phyloP scores from a whole-genome alignment of 1,140 invertebrate genomes.

The Drosophila murphyi region DNA sequence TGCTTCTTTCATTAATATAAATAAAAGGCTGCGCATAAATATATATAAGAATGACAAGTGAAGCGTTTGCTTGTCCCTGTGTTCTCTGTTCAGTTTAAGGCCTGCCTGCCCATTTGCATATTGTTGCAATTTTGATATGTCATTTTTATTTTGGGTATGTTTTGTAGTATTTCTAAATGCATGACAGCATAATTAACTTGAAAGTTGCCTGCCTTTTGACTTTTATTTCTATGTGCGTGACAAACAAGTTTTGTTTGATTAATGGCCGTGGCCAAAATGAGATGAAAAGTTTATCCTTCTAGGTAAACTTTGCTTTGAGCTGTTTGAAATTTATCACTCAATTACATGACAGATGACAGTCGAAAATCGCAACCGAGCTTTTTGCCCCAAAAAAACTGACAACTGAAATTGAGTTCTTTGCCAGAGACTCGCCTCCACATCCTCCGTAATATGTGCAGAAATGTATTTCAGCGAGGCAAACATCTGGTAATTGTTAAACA shows the following conservation, averaged over 20 bases:
- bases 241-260: conserved; percentile 42
- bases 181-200: conserved; percentile 76
- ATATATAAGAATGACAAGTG: conserved; percentile 38
- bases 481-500: conserved; percentile 81
- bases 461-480: conserved; percentile 52
- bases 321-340: conserved; percentile 70
- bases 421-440: conserved; percentile 17
- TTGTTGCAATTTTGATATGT: conserved; percentile 40
- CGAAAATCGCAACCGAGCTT: not conserved
- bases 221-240: conserved; percentile 24
- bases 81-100: not conserved
- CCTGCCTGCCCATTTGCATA: conserved; percentile 28
- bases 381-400: conserved; percentile 40
- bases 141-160: conserved; percentile 38
- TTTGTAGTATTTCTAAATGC: conserved; percentile 40
- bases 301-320: conserved; percentile 49
- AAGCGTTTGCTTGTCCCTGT: conserved; percentile 9
- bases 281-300: conserved; percentile 31
- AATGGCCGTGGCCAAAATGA: conserved; percentile 46
- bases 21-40: conserved; percentile 43
- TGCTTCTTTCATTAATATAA: conserved; percentile 37
- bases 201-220: conserved; percentile 30
- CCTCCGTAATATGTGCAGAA: conserved; percentile 39
- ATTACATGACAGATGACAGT: conserved; percentile 74
- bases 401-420: conserved; percentile 42